A percentile compares a stretch with the other conserved stretches of the same genome.
Evolutionary conservation across 2,888 invertebrate species (phyloP).

Genomic region (Dryocosmus kuriphilus): DNA sequence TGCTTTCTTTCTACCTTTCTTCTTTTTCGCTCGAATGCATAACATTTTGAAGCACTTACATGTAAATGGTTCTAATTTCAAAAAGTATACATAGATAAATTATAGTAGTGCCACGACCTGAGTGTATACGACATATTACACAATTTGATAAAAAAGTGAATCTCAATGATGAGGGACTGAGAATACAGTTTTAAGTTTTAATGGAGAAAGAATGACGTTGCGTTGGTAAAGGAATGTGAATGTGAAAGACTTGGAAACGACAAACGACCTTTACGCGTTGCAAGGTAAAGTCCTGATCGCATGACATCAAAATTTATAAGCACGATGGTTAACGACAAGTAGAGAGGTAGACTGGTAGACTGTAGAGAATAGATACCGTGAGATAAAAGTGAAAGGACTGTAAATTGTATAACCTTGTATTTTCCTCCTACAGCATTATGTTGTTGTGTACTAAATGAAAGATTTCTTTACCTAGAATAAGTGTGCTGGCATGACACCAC

Average conservation of each 20-base stretch:
- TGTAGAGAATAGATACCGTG: constrained; percentile 61
- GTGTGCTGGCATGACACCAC: too few relatives aligned
- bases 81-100: too few relatives aligned
- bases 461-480: constrained; percentile 40
- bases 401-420: constrained; percentile 72
- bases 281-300: constrained; percentile 68
- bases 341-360: constrained; percentile 51
- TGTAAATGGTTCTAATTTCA: too few relatives aligned
- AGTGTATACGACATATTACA: not conserved
- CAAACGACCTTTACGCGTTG: constrained; percentile 70
- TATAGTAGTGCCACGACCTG: not conserved
- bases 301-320: constrained; percentile 70
- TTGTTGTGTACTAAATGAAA: constrained; percentile 44
- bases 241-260: constrained; percentile 59
- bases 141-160: not conserved
- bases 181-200: not conserved
- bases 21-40: too few relatives aligned
- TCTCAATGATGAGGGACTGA: not conserved
- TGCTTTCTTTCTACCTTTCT: too few relatives aligned
- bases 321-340: constrained; percentile 58
- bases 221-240: constrained; percentile 44
- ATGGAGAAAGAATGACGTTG: constrained; percentile 27
- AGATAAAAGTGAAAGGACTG: constrained; percentile 75
- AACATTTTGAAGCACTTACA: too few relatives aligned
- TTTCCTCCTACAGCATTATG: constrained; percentile 48